phyloP scores from a whole-genome alignment of 2,797 vertebrate genomes.

The Meriones psammophilus region DNA sequence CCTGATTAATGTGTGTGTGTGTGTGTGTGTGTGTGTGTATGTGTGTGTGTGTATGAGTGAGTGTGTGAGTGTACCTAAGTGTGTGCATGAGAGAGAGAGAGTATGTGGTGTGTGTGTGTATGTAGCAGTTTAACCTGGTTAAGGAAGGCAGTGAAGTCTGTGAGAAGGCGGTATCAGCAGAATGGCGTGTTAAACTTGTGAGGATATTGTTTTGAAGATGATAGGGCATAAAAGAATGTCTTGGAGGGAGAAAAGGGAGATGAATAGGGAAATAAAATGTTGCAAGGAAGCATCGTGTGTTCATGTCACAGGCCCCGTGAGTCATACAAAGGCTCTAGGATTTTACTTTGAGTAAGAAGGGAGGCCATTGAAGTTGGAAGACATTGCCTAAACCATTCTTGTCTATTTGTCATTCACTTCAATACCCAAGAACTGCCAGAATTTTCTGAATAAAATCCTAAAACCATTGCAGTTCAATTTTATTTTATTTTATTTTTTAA shows the following conservation, averaged over 20 bases:
- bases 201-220: not conserved
- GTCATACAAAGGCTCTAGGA: not conserved
- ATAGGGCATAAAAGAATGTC: not conserved
- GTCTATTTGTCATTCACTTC: not conserved
- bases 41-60: not conserved
- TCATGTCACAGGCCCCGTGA: not conserved
- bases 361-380: not conserved
- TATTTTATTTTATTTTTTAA: not conserved
- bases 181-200: not conserved
- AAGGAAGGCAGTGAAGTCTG: not conserved
- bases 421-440: not conserved
- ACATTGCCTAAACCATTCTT: not conserved
- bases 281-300: not conserved
- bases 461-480: not conserved
- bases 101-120: not conserved
- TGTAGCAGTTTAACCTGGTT: not conserved
- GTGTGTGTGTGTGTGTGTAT: not conserved
- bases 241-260: not conserved
- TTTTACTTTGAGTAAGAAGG: not conserved
- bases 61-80: not conserved
- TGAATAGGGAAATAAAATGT: conserved; percentile 13
- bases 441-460: conserved; percentile 60
- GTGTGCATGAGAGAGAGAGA: not conserved
- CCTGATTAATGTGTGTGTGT: not conserved
- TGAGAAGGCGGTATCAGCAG: not conserved